Conservation (phyloP, 2,888 invertebrate species). For the Trileptium ribeirensis region DNA sequence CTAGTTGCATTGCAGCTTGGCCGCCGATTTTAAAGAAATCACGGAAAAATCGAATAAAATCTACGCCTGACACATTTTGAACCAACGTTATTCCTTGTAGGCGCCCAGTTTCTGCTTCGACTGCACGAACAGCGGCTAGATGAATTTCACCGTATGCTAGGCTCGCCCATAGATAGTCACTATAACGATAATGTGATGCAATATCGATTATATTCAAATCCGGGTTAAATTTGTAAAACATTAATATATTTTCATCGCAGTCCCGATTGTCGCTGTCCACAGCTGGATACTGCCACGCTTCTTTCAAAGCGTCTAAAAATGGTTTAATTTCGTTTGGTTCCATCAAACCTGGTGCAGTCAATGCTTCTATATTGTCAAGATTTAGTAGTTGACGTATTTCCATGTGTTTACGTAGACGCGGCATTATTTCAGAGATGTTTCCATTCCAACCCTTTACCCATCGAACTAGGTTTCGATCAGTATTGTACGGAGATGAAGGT, state of each 20-base stretch:
- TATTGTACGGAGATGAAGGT: not conserved
- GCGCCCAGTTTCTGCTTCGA: not conserved
- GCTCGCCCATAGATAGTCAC: not conserved
- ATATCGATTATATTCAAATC: not conserved
- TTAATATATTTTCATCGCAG: not conserved
- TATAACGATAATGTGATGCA: not conserved
- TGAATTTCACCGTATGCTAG: not conserved
- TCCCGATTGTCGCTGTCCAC: not conserved
- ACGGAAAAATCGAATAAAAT: not conserved
- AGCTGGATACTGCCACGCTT: not conserved
- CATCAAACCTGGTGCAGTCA: not conserved
- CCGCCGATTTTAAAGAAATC: not conserved
- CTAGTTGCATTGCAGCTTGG: not conserved
- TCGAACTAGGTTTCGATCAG: not conserved
- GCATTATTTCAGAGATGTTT: not conserved
- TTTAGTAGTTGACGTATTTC: not conserved
- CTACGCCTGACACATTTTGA: not conserved
- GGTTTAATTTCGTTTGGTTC: not conserved
- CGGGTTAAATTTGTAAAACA: not conserved
- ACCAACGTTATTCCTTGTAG: not conserved
- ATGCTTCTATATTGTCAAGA: too few relatives aligned
- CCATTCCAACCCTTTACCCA: not conserved
- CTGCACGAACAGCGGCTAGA: not conserved
- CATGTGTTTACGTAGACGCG: not conserved
- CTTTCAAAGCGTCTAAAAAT: not conserved